Base-by-base conservation (phyloP, 2,797 vertebrate genomes). In the Poecile montanus region DNA sequence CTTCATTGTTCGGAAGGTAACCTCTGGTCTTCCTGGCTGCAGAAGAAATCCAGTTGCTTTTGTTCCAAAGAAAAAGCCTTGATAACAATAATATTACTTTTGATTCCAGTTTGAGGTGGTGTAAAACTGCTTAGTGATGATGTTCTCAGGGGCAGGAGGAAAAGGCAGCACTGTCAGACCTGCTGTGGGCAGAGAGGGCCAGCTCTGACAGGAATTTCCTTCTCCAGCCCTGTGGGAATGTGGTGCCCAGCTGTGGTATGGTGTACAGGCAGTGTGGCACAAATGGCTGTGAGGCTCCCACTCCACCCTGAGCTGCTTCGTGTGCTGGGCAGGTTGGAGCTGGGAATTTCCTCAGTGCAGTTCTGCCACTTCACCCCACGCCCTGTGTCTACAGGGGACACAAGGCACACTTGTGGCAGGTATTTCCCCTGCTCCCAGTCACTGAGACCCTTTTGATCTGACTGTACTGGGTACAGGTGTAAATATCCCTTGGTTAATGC, bases 151-250 rank as follows among this genome's bases (percentile, higher is more conserved):
- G 29, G 26, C n/a, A 48, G 29, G 45, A 60, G 29, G 14, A 50
- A 30, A 47, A 57, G 85, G 23, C 92, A 75, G 30, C 0, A 0
- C 36, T 27, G 68, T 32, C 16, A 30, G 51, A 23, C 38, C 18
- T 0, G 1, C 54, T 16, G 14, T 7, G 44, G 47, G 63, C 63
- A 71, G 56, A 32, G 58, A 29, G 40, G 72, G 16, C 16, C 34
- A n/a, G 53, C 40, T 58, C 48, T 3, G 11, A 42, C 1, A 0
- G 26, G 26, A 77, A 13, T 29, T 50, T 30, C 1, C 30, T 21
- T 12, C 45, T 21, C n/a, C 34, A 34, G 4, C 48, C 18, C n/a
- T 50, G 40, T 0, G 8, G 72, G 45, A 65, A 15, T 1, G 0
- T 12, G 12, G 44, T 53, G 36, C 34, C 42, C 29, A 18, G 50